These are phyloP conservation scores for Heterocephalus glaber DNA, from an alignment of 2,113 vertebrate genomes.

Conservation along the genomic window DNA sequence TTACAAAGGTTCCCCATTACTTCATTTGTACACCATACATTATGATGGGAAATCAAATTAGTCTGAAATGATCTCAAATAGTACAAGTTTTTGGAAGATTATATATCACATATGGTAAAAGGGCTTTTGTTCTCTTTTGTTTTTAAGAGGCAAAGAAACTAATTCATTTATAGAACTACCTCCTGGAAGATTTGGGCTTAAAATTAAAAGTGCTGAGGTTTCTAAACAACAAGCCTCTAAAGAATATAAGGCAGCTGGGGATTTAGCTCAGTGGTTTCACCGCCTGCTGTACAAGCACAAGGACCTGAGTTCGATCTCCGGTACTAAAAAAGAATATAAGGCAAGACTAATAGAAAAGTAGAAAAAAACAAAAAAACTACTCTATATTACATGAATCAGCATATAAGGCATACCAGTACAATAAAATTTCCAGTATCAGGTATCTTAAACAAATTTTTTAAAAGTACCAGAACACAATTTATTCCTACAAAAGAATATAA, in stretches of 20 bases:
- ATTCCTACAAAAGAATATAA: background rate
- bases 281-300: no score
- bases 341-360: background rate
- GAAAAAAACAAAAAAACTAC: background rate
- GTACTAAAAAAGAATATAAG: slow-evolving; percentile 5
- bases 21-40: slow-evolving; percentile 37
- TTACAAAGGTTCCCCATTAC: slow-evolving; percentile 34
- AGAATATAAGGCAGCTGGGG: background rate
- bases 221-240: slow-evolving; percentile 21
- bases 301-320: no score
- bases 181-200: background rate
- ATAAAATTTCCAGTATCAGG: background rate
- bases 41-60: slow-evolving; percentile 47
- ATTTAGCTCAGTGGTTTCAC: no score
- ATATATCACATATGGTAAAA: background rate
- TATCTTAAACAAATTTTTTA: background rate
- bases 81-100: slow-evolving; percentile 8
- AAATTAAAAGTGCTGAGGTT: background rate
- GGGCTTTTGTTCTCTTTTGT: background rate
- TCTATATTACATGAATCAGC: background rate
- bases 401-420: background rate
- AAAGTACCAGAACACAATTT: background rate
- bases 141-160: slow-evolving; percentile 34
- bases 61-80: slow-evolving; percentile 32
- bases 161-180: slow-evolving; percentile 28